Conservation (phyloP, 2,113 vertebrate genomes). For the Nansenia antarctica region DNA sequence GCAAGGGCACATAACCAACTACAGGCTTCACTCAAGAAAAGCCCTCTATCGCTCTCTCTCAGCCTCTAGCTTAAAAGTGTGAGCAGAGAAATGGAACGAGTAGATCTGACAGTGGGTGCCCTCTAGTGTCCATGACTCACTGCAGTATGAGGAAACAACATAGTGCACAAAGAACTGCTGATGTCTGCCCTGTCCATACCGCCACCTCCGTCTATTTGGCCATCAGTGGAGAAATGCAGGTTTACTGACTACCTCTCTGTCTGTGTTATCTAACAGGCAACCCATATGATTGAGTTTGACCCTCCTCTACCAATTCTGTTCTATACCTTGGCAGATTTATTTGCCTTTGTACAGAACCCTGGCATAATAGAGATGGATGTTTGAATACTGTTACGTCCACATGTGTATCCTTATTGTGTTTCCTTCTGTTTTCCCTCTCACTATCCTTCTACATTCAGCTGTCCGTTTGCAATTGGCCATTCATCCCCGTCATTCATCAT, state of each 20-base stretch:
- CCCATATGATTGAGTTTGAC: not conserved
- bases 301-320: not conserved
- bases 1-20: conserved; percentile 60
- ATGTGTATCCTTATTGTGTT: too few relatives aligned
- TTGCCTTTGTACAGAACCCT: not conserved
- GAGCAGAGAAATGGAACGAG: not conserved
- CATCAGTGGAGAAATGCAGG: not conserved
- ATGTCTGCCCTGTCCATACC: not conserved
- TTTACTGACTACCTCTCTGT: not conserved
- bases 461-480: too few relatives aligned
- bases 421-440: too few relatives aligned
- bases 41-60: conserved; percentile 19
- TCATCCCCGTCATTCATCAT: too few relatives aligned
- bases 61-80: not conserved
- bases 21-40: conserved; percentile 63
- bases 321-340: not conserved
- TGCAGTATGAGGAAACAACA: not conserved
- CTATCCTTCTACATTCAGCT: too few relatives aligned
- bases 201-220: too few relatives aligned
- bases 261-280: not conserved
- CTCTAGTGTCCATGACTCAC: conserved; percentile 7
- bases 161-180: not conserved
- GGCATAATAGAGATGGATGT: too few relatives aligned
- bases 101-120: conserved; percentile 4
- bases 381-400: too few relatives aligned